Evolutionary conservation across 2,113 vertebrate species (phyloP), one percentile per base, ranked within the genome.

Genomic region (Cairina moschata): DNA sequence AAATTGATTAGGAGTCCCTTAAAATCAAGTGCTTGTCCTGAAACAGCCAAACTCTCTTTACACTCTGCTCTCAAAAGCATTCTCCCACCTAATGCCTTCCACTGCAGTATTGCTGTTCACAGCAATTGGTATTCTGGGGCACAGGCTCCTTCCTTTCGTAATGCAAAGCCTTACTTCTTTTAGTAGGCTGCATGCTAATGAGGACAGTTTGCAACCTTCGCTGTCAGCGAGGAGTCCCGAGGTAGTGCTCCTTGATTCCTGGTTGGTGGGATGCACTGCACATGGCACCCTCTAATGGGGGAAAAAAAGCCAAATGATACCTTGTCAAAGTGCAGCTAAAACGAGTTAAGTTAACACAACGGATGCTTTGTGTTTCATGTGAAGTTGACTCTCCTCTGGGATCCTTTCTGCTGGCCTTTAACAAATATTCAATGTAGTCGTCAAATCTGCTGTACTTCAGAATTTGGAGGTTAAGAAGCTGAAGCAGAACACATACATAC

Each of bases 131-230:
- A 96, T 97, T 95, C 88, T 85, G 46, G 63, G 28, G 8, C 60
- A 88, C 34, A 66, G 60, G 6, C 58, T 73, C 34, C 67, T 94
- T 65, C 42, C 16, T 71, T 88, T 96, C 85, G 81, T 92, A 66
- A 86, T 71, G 86, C 68, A 86, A 84, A 96, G 59, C 50, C 23
- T 65, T 92, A 74, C 93, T 88, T 89, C 74, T 79, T 91, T 89
- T 32, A 78, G 62, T 34, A 72, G 75, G 32, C 42, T 95, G 94
- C 68, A 94, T 97, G 86, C 55, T 97, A 96, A 97, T 96, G 62
- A 97, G 60, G 52, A 77, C 40, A 26, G 42, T 87, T 95, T 94
- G 72, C 42, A 90, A 59, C 84, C 29, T 89, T 75, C 86, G 42
- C 21, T 54, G 40, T 48, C 44, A 75, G 67, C 44, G 34, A 73